These are phyloP conservation scores for Leucophora obtusa DNA, from an alignment of 2,888 invertebrate genomes.

Conservation along the genomic window DNA sequence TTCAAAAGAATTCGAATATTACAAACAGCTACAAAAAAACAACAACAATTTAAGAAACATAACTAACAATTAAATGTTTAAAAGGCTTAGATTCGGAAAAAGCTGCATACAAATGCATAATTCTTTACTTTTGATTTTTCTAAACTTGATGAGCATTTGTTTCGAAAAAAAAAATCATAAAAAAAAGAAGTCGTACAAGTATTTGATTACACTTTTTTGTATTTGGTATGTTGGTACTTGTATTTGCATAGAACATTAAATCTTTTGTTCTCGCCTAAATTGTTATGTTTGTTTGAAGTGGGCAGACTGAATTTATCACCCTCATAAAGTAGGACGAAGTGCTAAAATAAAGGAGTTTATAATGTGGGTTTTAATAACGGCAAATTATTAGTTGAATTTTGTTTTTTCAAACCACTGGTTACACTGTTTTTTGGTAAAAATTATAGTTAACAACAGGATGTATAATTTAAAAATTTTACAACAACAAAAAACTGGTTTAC, in stretches of 20 bases:
- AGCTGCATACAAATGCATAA: slow-evolving; percentile 21
- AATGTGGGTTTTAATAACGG: slow-evolving; percentile 55
- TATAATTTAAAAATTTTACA: not conserved
- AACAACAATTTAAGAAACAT: slow-evolving; percentile 51
- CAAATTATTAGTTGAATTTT: slow-evolving; percentile 46
- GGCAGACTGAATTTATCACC: slow-evolving; percentile 35
- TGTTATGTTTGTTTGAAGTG: slow-evolving; percentile 39
- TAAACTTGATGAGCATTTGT: slow-evolving; percentile 30
- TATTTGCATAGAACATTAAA: slow-evolving; percentile 44
- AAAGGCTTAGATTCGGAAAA: slow-evolving; percentile 32
- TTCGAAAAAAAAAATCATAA: not conserved
- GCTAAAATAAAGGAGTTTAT: slow-evolving; percentile 25
- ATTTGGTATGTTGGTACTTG: slow-evolving; percentile 13
- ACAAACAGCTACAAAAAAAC: not conserved
- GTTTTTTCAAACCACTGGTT: slow-evolving; percentile 14
- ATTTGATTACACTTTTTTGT: slow-evolving; percentile 42
- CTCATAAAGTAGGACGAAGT: slow-evolving; percentile 25
- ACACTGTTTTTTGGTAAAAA: not conserved
- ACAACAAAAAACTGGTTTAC: not conserved
- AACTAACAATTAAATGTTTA: slow-evolving; percentile 58
- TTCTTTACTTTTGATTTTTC: slow-evolving; percentile 28
- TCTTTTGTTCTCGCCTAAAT: slow-evolving; percentile 39
- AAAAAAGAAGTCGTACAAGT: slow-evolving; percentile 12
- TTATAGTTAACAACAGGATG: not conserved
- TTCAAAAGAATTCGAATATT: not conserved